A percentile compares a stretch with the other conserved stretches of the same genome.
Conservation (phyloP, 2,113 vertebrate genomes). For the Craseonycteris thonglongyai region DNA sequence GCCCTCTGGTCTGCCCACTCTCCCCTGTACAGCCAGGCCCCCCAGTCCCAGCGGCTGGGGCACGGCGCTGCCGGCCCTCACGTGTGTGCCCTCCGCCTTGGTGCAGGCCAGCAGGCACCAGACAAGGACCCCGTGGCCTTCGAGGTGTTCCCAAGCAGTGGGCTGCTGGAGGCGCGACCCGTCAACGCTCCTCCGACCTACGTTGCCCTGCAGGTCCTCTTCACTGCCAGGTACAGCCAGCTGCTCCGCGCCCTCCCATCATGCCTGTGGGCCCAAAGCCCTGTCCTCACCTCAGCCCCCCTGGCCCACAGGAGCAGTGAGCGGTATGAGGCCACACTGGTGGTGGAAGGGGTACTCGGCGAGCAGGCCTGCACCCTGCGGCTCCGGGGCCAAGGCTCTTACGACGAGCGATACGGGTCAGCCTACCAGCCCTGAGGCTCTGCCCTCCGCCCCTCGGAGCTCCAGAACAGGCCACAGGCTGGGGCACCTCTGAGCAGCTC, state of each 20-base stretch:
- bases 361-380: conserved; percentile 79
- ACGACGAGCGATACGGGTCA: conserved; percentile 61
- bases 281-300: neutral
- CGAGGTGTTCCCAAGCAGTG: conserved; percentile 79
- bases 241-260: accelerated
- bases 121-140: conserved; percentile 70
- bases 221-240: conserved; percentile 85
- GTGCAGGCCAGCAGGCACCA: conserved; percentile 65
- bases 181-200: conserved; percentile 56
- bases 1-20: neutral
- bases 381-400: conserved; percentile 83
- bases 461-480: neutral
- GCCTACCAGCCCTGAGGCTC: neutral
- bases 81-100: neutral
- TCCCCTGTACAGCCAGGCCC: neutral
- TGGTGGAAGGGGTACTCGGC: conserved; percentile 82
- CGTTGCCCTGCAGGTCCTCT: conserved; percentile 82
- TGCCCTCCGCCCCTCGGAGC: neutral
- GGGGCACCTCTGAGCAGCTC: neutral
- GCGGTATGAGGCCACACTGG: conserved; percentile 77
- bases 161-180: conserved; percentile 78
- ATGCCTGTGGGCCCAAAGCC: neutral
- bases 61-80: accelerated
- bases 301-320: conserved; percentile 71
- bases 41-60: no score